A percentile compares a stretch with the other conserved stretches of the same genome.
Conservation (phyloP, 2,888 invertebrate species). For the Drosophila suboccidentalis region DNA sequence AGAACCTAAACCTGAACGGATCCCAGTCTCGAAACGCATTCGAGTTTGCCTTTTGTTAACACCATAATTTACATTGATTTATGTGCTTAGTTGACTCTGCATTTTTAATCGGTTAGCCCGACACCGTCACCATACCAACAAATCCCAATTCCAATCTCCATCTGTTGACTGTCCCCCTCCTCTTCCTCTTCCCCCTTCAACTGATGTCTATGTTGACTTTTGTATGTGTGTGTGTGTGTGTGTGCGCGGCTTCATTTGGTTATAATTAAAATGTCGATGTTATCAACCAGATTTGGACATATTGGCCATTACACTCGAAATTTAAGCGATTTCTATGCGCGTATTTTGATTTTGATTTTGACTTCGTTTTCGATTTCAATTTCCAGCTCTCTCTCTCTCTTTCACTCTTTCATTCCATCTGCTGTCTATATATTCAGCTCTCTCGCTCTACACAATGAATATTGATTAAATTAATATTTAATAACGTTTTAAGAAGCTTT, state of each 20-base stretch:
- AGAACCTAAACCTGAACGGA: constrained; percentile 14
- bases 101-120: constrained; percentile 79
- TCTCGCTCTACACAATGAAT: constrained; percentile 60
- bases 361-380: constrained; percentile 55
- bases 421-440: constrained; percentile 9
- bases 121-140: constrained; percentile 29
- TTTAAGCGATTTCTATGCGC: constrained; percentile 82
- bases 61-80: constrained; percentile 84
- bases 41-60: constrained; percentile 83
- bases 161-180: background rate
- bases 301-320: constrained; percentile 82
- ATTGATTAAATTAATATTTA: constrained; percentile 82
- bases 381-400: constrained; percentile 22
- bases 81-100: constrained; percentile 81
- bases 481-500: constrained; percentile 81
- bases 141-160: constrained; percentile 14
- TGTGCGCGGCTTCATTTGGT: constrained; percentile 77
- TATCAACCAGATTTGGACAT: constrained; percentile 82
- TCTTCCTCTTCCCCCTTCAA: constrained; percentile 2
- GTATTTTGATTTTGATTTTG: constrained; percentile 61
- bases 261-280: constrained; percentile 84
- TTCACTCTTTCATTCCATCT: background rate
- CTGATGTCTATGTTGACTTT: constrained; percentile 21
- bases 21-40: constrained; percentile 17
- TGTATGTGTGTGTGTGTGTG: constrained; percentile 28